A percentile compares a stretch with the other conserved stretches of the same genome.
phyloP scores from a whole-genome alignment of 2,113 vertebrate species.

The Caloenas nicobarica region DNA sequence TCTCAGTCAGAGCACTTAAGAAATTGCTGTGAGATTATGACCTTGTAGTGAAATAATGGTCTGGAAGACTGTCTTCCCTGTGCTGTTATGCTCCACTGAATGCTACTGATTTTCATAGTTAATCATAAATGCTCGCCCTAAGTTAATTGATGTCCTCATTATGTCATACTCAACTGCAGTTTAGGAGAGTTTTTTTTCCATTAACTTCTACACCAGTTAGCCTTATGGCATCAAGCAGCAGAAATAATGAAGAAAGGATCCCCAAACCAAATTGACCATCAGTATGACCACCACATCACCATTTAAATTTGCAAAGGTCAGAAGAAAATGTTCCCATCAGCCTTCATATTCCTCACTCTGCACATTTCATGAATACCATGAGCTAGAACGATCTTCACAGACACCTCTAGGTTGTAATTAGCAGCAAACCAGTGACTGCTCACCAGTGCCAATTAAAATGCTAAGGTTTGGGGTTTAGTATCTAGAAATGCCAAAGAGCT shows the following conservation, averaged over 20 bases:
- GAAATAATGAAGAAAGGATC: conserved; percentile 34
- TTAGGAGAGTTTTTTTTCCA: conserved; percentile 37
- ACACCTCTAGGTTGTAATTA: conserved; percentile 2
- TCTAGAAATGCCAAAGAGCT: background rate
- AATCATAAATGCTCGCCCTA: conserved; percentile 57
- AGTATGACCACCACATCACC: background rate
- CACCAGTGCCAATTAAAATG: background rate
- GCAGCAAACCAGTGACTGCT: background rate
- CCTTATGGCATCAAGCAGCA: background rate
- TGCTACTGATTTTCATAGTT: conserved; percentile 60
- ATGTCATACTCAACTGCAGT: conserved; percentile 62
- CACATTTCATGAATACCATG: background rate
- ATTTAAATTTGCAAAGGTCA: conserved; percentile 39
- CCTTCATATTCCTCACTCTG: background rate
- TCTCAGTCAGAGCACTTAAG: background rate
- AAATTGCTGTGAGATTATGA: conserved; percentile 35
- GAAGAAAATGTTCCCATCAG: background rate
- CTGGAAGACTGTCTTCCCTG: conserved; percentile 20
- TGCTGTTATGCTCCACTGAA: conserved; percentile 31
- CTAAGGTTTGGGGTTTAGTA: background rate
- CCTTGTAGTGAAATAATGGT: conserved; percentile 37
- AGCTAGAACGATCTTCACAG: background rate
- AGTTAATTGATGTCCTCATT: conserved; percentile 73
- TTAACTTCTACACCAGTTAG: conserved; percentile 54
- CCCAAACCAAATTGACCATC: background rate